Evolutionary conservation across 2,797 vertebrate genomes (phyloP).

Genomic region (Mycteria americana): DNA sequence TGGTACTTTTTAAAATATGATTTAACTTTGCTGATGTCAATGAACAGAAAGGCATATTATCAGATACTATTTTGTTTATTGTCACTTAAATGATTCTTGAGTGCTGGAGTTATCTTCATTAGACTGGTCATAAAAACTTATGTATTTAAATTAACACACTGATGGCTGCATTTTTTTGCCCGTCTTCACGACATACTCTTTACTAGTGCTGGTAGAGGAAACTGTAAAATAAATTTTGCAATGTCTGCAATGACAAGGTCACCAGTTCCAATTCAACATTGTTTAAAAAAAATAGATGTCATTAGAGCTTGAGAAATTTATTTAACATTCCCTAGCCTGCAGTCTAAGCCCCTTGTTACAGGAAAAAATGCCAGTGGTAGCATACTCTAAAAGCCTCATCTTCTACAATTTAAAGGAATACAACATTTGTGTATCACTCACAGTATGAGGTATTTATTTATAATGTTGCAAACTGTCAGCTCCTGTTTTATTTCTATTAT

Average conservation of each 20-base stretch:
- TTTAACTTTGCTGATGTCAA: not conserved
- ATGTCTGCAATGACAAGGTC: constrained; percentile 25
- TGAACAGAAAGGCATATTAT: not conserved
- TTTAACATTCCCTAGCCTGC: constrained; percentile 29
- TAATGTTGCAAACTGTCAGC: constrained; percentile 40
- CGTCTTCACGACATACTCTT: not conserved
- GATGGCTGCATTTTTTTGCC: not conserved
- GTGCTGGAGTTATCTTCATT: not conserved
- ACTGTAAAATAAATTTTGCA: not conserved
- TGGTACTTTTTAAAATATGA: not conserved
- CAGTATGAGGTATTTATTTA: constrained; percentile 51
- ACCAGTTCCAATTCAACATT: not conserved
- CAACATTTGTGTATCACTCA: constrained; percentile 45
- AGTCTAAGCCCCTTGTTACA: constrained; percentile 12
- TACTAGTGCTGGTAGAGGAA: not conserved
- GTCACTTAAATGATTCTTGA: not conserved
- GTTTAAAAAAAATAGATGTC: not conserved
- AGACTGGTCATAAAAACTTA: not conserved
- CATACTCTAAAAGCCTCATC: constrained; percentile 42
- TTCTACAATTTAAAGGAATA: constrained; percentile 45
- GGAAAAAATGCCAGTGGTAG: constrained; percentile 27
- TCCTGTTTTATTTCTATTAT: not conserved
- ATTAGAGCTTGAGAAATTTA: constrained; percentile 28
- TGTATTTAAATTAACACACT: not conserved
- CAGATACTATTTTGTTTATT: not conserved